phyloP scores from a whole-genome alignment of 2,888 invertebrate genomes.

The Ganaspis brasiliensis region DNA sequence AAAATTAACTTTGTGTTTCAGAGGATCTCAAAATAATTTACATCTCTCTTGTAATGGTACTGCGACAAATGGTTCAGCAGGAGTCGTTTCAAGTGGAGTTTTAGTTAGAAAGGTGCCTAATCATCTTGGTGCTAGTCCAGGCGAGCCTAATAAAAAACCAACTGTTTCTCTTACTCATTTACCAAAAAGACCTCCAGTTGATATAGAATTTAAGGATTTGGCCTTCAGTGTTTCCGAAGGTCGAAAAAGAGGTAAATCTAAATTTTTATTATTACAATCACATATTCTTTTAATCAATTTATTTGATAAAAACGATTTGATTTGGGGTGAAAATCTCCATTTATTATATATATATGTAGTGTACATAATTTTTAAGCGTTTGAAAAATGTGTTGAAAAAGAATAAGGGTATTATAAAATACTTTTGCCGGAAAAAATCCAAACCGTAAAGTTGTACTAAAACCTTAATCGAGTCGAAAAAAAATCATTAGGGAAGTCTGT shows the following conservation, averaged over 20 bases:
- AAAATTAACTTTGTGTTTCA: slow-evolving; percentile 81
- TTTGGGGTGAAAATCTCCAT: too few species aligned
- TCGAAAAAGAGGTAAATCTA: slow-evolving; percentile 83
- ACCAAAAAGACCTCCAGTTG: slow-evolving; percentile 93
- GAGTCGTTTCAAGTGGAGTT: slow-evolving; percentile 73
- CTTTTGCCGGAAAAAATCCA: too few species aligned
- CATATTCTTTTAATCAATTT: too few species aligned
- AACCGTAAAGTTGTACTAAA: too few species aligned
- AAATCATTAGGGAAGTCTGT: too few species aligned
- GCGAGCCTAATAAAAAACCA: slow-evolving; percentile 86
- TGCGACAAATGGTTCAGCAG: slow-evolving; percentile 72
- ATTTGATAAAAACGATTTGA: too few species aligned
- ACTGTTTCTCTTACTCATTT: slow-evolving; percentile 90
- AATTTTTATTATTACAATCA: not conserved
- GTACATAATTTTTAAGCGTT: too few species aligned
- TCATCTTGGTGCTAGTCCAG: slow-evolving; percentile 83
- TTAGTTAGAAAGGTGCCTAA: slow-evolving; percentile 89
- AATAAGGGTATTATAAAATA: too few species aligned
- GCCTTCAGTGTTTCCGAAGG: slow-evolving; percentile 95
- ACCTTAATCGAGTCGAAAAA: too few species aligned
- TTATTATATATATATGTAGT: too few species aligned
- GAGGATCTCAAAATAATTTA: slow-evolving; percentile 87
- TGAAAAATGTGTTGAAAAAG: too few species aligned
- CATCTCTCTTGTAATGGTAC: slow-evolving; percentile 84
- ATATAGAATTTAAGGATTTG: slow-evolving; percentile 93